Evolutionary conservation across 92 coral and sea anemone genomes (phyloP), one percentile per base, ranked within the genome.

Genomic region (Meandrina meandrites): DNA sequence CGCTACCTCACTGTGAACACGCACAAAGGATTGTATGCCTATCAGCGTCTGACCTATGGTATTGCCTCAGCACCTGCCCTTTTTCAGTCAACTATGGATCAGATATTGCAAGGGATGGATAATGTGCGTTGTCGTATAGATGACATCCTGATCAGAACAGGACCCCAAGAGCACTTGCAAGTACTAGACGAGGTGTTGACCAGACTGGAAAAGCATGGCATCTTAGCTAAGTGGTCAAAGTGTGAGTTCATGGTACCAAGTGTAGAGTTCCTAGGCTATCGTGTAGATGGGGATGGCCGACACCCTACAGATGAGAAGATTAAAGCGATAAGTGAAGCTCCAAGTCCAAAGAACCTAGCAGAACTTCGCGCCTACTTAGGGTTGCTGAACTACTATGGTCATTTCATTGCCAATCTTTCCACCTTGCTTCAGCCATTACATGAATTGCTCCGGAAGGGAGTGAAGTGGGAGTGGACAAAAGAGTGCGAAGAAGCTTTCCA

Each of bases 301-400:
- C 93, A 91, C 34, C 91, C 91, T 32, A 57, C 86, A 37, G 80
- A 84, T 16, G 90, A 86, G 83, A 82, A 88, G 50, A 45, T 86
- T 47, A 78, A 86, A 69, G 92, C 90, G 28, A 86, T 88, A 9
- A 76, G 30, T 4, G 78, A 83, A 34, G 90, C 90, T 1, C 92
- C 90, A 37, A 78, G 80, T 42, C 89, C 92, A 8, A 82, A 48
- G 78, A 92, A 92, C 53, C 71, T 92, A 32, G 79, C 84, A 28
- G 92, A 89, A 73, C 79, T 92, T 27, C 86, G 84, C 76, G 86
- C 94, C 19, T 92, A 72, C 48, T 79, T 89, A 15, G 94, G 92
- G 74, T 79, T 89, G 54, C 85, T 89, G 37, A 89, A 89, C 80
- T 92, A 89, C 82, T 92, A 92, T 70, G 90, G 87, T 4, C 82